Conservation (phyloP, 1,140 invertebrate species). For the Aradophagus sp. region DNA sequence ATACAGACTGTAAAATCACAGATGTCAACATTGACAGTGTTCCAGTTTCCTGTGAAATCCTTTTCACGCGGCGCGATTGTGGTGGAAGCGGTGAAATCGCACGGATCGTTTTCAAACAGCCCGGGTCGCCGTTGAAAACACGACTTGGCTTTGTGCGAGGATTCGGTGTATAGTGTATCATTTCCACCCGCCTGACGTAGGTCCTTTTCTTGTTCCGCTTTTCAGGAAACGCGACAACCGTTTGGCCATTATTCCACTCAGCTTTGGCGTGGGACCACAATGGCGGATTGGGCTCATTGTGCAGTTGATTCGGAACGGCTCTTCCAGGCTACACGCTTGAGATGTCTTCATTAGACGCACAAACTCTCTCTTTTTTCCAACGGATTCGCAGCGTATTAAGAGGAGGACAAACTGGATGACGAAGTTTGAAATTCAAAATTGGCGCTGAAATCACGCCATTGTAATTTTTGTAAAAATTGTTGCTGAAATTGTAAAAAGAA, state of each 20-base stretch:
- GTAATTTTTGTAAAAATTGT: too few relatives aligned
- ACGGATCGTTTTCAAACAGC: constrained; percentile 33
- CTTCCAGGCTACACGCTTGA: constrained; percentile 46
- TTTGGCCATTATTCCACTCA: constrained; percentile 58
- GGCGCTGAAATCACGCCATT: too few relatives aligned
- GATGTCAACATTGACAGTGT: constrained; percentile 60
- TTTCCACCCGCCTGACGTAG: constrained; percentile 14
- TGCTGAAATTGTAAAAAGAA: too few relatives aligned
- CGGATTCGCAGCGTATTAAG: constrained; percentile 35
- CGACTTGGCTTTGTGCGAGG: constrained; percentile 4
- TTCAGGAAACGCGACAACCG: constrained; percentile 55
- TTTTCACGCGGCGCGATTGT: constrained; percentile 63
- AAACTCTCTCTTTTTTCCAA: constrained; percentile 25
- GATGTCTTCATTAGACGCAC: constrained; percentile 66
- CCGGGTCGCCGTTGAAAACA: constrained; percentile 8
- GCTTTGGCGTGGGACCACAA: constrained; percentile 55
- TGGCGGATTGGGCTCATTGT: constrained; percentile 62
- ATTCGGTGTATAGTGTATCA: constrained; percentile 6
- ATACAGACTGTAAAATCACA: constrained; percentile 46
- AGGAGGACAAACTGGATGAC: too few relatives aligned
- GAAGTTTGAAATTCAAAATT: too few relatives aligned
- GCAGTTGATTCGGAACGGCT: constrained; percentile 55
- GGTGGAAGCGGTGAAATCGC: constrained; percentile 18
- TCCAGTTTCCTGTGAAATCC: constrained; percentile 70
- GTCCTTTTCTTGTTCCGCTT: constrained; percentile 41